Conservation (phyloP, 2,797 vertebrate species). For the Brachyalestes nurse region DNA sequence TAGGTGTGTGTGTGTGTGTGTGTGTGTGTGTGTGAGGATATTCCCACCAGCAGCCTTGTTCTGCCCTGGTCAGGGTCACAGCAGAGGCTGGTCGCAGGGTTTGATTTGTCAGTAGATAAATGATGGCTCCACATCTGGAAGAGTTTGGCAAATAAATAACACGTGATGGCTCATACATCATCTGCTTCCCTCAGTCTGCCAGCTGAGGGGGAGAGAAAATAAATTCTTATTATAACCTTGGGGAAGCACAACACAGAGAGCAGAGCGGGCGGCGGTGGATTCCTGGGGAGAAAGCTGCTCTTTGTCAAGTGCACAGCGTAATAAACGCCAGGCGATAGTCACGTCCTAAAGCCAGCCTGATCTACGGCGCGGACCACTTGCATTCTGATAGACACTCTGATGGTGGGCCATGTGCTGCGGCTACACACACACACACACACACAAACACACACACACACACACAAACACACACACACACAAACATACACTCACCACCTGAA, state of each 20-base stretch:
- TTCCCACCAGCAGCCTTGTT: constrained; percentile 63
- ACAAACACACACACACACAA: background rate
- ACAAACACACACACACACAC: background rate
- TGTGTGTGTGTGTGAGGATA: constrained; percentile 70
- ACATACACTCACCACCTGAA: background rate
- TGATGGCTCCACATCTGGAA: constrained; percentile 92
- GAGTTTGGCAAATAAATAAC: constrained; percentile 92
- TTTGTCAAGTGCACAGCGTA: constrained; percentile 57
- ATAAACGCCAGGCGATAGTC: constrained; percentile 44
- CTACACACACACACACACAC: constrained; percentile 25
- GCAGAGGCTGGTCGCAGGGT: constrained; percentile 84
- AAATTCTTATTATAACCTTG: constrained; percentile 90
- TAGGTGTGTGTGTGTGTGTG: constrained; percentile 56
- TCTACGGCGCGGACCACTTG: constrained; percentile 40
- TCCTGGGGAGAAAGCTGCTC: constrained; percentile 55
- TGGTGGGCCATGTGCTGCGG: constrained; percentile 32
- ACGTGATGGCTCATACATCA: constrained; percentile 88
- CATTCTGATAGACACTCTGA: constrained; percentile 45
- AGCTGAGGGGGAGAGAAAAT: constrained; percentile 80
- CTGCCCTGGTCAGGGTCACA: constrained; percentile 81
- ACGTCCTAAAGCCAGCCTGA: constrained; percentile 47
- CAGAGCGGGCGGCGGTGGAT: constrained; percentile 60
- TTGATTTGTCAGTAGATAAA: constrained; percentile 90
- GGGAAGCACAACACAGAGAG: constrained; percentile 83
- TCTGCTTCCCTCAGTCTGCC: constrained; percentile 85